Conservation (phyloP, 2,113 vertebrate species). For the Leucopternis melanops region DNA sequence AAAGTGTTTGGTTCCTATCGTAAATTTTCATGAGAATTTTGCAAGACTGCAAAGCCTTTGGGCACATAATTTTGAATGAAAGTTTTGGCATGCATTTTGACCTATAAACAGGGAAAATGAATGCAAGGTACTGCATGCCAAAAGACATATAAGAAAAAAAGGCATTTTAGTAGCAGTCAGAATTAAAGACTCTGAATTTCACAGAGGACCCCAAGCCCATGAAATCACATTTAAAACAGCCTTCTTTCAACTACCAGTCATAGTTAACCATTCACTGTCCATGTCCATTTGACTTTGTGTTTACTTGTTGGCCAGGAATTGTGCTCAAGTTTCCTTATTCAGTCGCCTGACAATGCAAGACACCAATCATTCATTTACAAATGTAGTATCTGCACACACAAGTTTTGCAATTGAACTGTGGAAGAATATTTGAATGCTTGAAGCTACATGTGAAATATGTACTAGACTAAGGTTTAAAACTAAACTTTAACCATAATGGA, state of each 20-base stretch:
- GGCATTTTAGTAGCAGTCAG: background rate
- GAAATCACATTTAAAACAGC: background rate
- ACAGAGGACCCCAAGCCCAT: background rate
- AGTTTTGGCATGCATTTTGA: background rate
- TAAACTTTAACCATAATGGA: background rate
- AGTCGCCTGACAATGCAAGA: background rate
- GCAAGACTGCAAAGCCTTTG: background rate
- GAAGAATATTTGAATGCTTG: background rate
- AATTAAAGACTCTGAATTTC: background rate
- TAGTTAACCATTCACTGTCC: background rate
- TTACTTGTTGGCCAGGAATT: background rate
- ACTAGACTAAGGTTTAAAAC: background rate
- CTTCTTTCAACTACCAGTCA: background rate
- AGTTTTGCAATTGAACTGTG: background rate
- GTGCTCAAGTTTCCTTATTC: background rate
- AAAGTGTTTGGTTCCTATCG: background rate
- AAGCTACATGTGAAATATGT: background rate
- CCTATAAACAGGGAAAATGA: background rate
- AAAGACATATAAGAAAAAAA: background rate
- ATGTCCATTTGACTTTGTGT: background rate
- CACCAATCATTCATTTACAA: background rate
- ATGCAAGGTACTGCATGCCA: background rate
- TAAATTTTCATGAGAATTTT: background rate
- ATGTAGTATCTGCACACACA: background rate
- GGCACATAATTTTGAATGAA: background rate